These are phyloP conservation scores for Trissolcus brochymenae DNA, from an alignment of 2,888 invertebrate genomes.

Conservation along the genomic window DNA sequence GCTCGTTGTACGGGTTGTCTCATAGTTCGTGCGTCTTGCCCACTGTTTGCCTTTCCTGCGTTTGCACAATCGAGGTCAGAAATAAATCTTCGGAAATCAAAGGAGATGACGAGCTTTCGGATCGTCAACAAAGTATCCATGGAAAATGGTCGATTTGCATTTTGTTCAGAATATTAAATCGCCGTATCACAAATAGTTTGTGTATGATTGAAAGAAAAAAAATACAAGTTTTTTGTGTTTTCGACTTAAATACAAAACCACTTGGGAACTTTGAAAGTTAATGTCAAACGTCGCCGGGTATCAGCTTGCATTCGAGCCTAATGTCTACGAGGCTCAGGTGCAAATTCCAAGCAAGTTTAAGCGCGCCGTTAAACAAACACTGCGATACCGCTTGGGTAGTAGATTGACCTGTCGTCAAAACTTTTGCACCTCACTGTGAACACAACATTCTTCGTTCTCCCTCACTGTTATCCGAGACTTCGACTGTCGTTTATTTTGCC, in stretches of 20 bases:
- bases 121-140: neutral
- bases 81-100: slow-evolving; percentile 7
- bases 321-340: slow-evolving; percentile 38
- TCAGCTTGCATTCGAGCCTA: slow-evolving; percentile 23
- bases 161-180: neutral
- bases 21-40: slow-evolving; percentile 30
- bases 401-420: slow-evolving; percentile 49
- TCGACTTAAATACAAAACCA: slow-evolving; percentile 24
- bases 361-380: slow-evolving; percentile 33
- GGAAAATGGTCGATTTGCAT: no score
- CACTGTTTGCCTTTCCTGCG: slow-evolving; percentile 28
- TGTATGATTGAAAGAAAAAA: neutral
- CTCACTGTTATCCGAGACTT: slow-evolving; percentile 17
- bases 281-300: slow-evolving; percentile 20
- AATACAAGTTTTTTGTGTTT: neutral
- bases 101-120: neutral
- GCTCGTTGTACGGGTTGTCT: slow-evolving; percentile 29
- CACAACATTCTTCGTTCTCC: neutral
- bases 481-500: slow-evolving; percentile 19
- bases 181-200: neutral
- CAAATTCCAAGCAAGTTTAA: slow-evolving; percentile 26
- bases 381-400: slow-evolving; percentile 9
- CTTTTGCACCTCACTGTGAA: neutral
- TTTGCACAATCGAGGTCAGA: slow-evolving; percentile 2
- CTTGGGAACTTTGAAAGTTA: slow-evolving; percentile 9